Evolutionary conservation across 2,113 vertebrate species (phyloP).

Genomic region (Gallinago paraguaiae): DNA sequence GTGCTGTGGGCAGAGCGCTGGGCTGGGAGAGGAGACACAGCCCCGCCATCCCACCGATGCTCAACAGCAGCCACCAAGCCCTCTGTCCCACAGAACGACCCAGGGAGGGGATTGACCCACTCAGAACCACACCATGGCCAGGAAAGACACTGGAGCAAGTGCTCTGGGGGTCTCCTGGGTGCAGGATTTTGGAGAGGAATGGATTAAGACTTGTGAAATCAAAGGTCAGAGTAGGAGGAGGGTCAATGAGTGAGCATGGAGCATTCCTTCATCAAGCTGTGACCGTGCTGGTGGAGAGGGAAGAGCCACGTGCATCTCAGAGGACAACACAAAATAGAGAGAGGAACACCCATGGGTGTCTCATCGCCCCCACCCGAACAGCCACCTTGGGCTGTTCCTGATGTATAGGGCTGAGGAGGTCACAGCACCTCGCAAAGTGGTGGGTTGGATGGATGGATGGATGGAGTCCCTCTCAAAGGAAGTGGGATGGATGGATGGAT

Average conservation of each 20-base stretch:
- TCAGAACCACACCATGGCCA: rapidly evolving
- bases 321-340: background rate
- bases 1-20: constrained; percentile 25
- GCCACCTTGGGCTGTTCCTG: background rate
- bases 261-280: background rate
- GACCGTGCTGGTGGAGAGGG: background rate
- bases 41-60: rapidly evolving
- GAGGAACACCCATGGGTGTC: background rate
- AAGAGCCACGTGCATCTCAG: rapidly evolving
- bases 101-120: rapidly evolving
- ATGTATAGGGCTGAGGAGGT: background rate
- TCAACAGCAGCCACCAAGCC: rapidly evolving
- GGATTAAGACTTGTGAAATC: background rate
- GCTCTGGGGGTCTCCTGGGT: rapidly evolving
- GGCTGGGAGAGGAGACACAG: background rate
- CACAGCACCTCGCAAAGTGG: background rate
- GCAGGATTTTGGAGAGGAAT: background rate
- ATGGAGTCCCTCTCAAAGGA: too few species aligned
- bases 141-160: rapidly evolving
- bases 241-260: rapidly evolving
- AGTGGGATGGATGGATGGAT: background rate
- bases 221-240: background rate
- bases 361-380: background rate
- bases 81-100: rapidly evolving
- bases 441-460: background rate